Base-by-base conservation (phyloP, 1,140 invertebrate genomes). In the Hyles vespertilio region DNA sequence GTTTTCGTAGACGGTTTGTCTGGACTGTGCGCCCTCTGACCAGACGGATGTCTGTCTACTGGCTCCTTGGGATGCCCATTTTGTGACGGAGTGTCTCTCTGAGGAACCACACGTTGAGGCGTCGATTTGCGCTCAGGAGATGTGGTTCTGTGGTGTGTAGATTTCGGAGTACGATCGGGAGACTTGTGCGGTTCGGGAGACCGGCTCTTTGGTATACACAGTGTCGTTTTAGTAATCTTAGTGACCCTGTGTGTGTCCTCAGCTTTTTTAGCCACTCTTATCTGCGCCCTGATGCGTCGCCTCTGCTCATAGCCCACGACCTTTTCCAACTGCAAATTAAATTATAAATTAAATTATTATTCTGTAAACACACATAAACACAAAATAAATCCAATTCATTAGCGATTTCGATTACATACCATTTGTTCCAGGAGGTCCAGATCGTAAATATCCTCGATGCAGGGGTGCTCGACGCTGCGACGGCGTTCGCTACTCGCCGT, bases 361-460 rank as follows among this genome's bases (percentile, higher is more conserved):
- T 22, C 22, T 22, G 22, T 22, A 49, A 48, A 44, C 32, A 59
- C 12, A 32, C 44, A 56, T 59, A 12, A 8, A 4, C 3, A 55
- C 22, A 33, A 9, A 7, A 33, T 51, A 33, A 10, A 3, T 33
- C 9, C n/a, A 33, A 33, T 32, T 32, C 6, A 62, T 65, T 22
- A 22, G 22, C 22, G 22, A 22, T 32, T 55, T 10, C 57, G 51
- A 32, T 58, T 71, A 77, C 83, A 79, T 45, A 93, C 92, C 89
- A 94, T 90, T 87, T 91, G 88, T 82, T 95, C 94, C 49, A 95
- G 84, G 58, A 93, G 77, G 70, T 91, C 89, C 57, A 95, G 70
- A 66, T 94, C 93, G 61, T 91, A 93, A 59, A 95, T 94, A 61
- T 93, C 92, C 76, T 95, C 94, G 58, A 95, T 92, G 58, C 92